phyloP scores from a whole-genome alignment of 2,113 vertebrate genomes.

The Saimiri boliviensis region DNA sequence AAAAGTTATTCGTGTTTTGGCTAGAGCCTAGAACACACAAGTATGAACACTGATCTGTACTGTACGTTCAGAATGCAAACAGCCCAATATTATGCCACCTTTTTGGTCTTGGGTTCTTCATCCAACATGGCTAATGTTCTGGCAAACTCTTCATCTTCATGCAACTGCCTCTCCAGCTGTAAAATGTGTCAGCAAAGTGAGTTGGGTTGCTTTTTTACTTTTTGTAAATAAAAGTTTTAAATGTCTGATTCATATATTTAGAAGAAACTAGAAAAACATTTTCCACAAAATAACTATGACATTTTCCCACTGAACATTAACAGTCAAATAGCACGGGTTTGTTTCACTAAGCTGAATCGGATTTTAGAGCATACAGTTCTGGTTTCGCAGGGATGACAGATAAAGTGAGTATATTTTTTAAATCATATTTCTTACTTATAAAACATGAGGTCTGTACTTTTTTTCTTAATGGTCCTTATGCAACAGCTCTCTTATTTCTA shows the following conservation, averaged over 20 bases:
- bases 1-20: background rate
- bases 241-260: background rate
- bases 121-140: conserved; percentile 95
- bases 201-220: background rate
- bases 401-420: background rate
- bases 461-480: conserved; percentile 23
- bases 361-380: background rate
- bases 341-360: background rate
- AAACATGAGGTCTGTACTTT: background rate
- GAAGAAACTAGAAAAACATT: conserved; percentile 38
- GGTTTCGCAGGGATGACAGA: background rate
- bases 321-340: background rate
- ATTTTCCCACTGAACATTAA: conserved; percentile 15
- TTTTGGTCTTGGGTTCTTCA: conserved; percentile 90
- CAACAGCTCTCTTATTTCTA: conserved; percentile 4
- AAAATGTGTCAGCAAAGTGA: background rate
- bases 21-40: background rate
- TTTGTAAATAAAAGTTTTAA: background rate
- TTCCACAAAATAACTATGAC: background rate
- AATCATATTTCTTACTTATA: background rate
- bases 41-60: background rate
- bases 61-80: background rate
- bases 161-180: conserved; percentile 95
- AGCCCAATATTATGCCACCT: conserved; percentile 82
- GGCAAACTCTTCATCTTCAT: conserved; percentile 97